phyloP scores from a whole-genome alignment of 2,888 invertebrate species.

The Xestia rhomboidea region DNA sequence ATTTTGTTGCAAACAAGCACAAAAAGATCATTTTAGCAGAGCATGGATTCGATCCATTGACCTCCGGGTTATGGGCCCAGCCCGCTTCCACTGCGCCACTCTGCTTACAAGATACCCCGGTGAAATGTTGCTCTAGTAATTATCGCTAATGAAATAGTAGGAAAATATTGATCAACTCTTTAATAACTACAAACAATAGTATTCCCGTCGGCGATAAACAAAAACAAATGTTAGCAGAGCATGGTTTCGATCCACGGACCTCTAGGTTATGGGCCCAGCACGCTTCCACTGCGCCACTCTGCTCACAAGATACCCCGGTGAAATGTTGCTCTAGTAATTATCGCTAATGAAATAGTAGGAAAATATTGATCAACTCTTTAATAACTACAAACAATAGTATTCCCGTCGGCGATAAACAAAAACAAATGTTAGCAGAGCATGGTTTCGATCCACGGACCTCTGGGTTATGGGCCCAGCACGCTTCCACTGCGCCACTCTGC shows the following conservation, averaged over 20 bases:
- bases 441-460: constrained; percentile 98
- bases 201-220: not conserved
- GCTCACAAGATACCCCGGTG: constrained; percentile 79
- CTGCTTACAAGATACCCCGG: constrained; percentile 90
- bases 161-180: not conserved
- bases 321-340: too few species aligned
- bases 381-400: not conserved
- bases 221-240: constrained; percentile 54
- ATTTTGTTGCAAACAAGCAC: not conserved
- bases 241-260: constrained; percentile 97
- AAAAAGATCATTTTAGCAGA: constrained; percentile 86
- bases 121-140: not conserved
- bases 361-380: too few species aligned
- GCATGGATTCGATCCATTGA: constrained; percentile 97
- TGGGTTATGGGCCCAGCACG: constrained; percentile 97
- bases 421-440: constrained; percentile 53
- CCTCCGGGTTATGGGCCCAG: constrained; percentile 97
- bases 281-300: constrained; percentile 96
- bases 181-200: not conserved
- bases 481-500: constrained; percentile 96
- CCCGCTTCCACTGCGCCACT: constrained; percentile 96
- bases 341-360: too few species aligned
- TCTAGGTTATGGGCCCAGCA: constrained; percentile 97
- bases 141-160: not conserved
- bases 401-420: constrained; percentile 5